These are phyloP conservation scores for Ligdia adustata DNA, from an alignment of 2,888 invertebrate genomes.

Conservation along the genomic window DNA sequence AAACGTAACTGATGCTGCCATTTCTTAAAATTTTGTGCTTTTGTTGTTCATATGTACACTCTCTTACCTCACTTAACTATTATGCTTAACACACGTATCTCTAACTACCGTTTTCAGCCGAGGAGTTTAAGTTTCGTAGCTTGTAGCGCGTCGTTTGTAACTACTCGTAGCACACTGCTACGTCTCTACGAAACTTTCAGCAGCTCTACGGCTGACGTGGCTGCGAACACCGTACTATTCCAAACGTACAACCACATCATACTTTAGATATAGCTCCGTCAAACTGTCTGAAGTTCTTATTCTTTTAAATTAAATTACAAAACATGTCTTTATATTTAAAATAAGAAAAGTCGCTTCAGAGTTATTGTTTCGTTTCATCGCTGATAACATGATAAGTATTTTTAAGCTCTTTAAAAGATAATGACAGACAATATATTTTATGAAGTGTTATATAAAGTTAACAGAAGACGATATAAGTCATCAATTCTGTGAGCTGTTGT, in stretches of 20 bases:
- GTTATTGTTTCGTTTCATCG: neutral
- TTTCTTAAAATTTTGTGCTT: no score
- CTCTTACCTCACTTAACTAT: no score
- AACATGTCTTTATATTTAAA: neutral
- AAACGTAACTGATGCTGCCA: no score
- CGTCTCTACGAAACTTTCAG: conserved; percentile 44
- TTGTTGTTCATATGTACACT: no score
- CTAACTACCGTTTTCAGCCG: conserved; percentile 5
- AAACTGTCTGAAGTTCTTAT: conserved; percentile 50
- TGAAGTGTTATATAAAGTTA: no score
- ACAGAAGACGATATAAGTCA: no score
- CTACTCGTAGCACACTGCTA: conserved; percentile 32
- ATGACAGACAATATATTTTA: no score
- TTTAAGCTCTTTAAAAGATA: no score
- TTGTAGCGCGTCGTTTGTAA: conserved; percentile 9
- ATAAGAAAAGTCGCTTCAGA: no score
- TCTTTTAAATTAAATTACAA: conserved; percentile 18
- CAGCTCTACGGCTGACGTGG: conserved; percentile 54
- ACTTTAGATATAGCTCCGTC: conserved; percentile 48
- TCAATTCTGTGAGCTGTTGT: no score
- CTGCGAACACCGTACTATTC: conserved; percentile 48
- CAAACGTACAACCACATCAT: conserved; percentile 33
- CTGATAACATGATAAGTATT: conserved; percentile 7
- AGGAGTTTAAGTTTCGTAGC: conserved; percentile 20
- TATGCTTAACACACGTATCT: no score